A percentile compares a stretch with the other conserved stretches of the same genome.
Evolutionary conservation across 2,888 invertebrate species (phyloP).

Genomic region (Protula sp.): DNA sequence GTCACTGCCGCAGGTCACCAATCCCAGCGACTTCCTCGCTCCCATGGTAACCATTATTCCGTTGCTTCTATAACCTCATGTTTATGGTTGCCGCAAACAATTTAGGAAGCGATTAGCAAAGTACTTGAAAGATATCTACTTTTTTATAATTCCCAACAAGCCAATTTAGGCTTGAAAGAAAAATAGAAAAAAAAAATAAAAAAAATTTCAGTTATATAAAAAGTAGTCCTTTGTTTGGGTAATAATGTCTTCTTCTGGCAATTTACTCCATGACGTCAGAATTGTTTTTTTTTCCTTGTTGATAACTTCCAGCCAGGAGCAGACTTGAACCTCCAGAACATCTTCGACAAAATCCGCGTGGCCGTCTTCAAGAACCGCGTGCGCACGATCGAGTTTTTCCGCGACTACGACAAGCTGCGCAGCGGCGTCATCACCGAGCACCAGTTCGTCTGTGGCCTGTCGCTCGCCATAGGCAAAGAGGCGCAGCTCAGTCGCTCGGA

Average conservation of each 20-base stretch:
- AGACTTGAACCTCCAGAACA: conserved; percentile 46
- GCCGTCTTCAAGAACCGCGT: conserved; percentile 50
- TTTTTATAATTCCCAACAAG: too few species aligned
- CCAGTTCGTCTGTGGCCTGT: conserved; percentile 52
- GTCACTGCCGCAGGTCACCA: neutral
- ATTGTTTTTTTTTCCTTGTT: neutral
- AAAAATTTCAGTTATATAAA: too few species aligned
- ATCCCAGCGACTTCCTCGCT: conserved; percentile 13
- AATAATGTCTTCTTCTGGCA: too few species aligned
- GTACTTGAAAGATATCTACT: too few species aligned
- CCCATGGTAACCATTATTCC: conserved; percentile 5
- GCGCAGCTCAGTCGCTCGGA: conserved; percentile 47
- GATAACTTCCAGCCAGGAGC: conserved; percentile 27
- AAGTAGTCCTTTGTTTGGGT: too few species aligned
- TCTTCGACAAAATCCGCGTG: conserved; percentile 49
- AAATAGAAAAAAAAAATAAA: too few species aligned
- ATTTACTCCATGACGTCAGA: too few species aligned
- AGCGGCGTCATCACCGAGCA: conserved; percentile 46
- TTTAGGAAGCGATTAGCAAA: too few species aligned
- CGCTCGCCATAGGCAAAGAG: conserved; percentile 50
- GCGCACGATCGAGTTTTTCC: conserved; percentile 51
- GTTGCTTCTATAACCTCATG: neutral
- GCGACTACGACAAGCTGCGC: conserved; percentile 26
- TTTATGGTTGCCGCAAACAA: too few species aligned
- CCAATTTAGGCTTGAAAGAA: too few species aligned